Percentiles rank a stretch among this genome's conserved stretches.
Conservation (phyloP, 2,797 vertebrate genomes). For the Xenentodon cancila region DNA sequence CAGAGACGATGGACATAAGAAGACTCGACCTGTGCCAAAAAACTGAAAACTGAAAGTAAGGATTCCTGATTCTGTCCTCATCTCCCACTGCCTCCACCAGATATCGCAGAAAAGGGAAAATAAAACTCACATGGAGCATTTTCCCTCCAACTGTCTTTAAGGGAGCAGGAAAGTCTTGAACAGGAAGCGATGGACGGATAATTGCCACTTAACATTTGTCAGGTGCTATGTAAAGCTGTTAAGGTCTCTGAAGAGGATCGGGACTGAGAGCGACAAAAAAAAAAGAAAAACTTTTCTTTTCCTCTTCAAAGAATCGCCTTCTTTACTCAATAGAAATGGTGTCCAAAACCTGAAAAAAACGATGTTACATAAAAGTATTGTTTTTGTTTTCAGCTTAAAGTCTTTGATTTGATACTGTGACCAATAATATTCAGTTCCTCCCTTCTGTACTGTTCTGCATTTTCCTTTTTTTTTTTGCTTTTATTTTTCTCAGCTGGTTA, state of each 20-base stretch:
- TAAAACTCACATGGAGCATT: slow-evolving; percentile 27
- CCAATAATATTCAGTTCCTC: slow-evolving; percentile 48
- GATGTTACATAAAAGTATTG: slow-evolving; percentile 37
- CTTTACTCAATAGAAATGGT: slow-evolving; percentile 15
- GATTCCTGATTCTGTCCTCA: slow-evolving; percentile 57
- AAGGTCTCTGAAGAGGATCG: slow-evolving; percentile 15
- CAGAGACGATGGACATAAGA: slow-evolving; percentile 33
- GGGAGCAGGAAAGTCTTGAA: slow-evolving; percentile 47
- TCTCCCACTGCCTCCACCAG: slow-evolving; percentile 67
- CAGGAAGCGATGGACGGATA: slow-evolving; percentile 31
- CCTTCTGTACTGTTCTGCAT: slow-evolving; percentile 18
- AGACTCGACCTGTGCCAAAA: slow-evolving; percentile 75
- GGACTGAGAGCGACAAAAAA: slow-evolving; percentile 17
- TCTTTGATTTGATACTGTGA: slow-evolving; percentile 72
- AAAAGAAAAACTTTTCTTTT: slow-evolving; percentile 8
- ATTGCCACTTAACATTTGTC: slow-evolving; percentile 32
- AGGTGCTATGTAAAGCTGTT: slow-evolving; percentile 58
- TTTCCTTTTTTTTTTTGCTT: slow-evolving; percentile 31
- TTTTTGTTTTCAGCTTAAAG: slow-evolving; percentile 43
- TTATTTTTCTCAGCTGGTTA: not conserved
- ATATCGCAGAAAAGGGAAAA: slow-evolving; percentile 19
- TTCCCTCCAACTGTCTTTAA: slow-evolving; percentile 32
- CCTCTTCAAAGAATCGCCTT: slow-evolving; percentile 12
- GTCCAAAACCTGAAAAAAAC: slow-evolving; percentile 20
- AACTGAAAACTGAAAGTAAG: slow-evolving; percentile 46